Conservation (phyloP, 2,113 vertebrate species). For the Caranx melampygus region DNA sequence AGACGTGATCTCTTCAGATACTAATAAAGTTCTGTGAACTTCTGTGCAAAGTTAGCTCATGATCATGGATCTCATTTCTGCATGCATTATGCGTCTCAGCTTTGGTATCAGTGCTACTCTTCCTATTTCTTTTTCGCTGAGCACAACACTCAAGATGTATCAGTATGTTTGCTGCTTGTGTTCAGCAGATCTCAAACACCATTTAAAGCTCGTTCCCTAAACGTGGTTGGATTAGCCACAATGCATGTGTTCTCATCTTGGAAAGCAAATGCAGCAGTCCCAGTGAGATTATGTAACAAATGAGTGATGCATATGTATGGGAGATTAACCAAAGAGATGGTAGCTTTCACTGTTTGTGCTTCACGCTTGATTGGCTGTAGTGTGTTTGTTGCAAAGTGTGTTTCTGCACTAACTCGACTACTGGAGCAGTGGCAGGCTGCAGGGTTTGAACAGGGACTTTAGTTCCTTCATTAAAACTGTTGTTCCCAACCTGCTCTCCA, state of each 20-base stretch:
- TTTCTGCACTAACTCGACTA: constrained; percentile 13
- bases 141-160: background rate
- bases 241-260: constrained; percentile 46
- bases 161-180: constrained; percentile 1
- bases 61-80: constrained; percentile 15
- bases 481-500: constrained; percentile 45
- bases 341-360: constrained; percentile 40
- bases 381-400: constrained; percentile 26
- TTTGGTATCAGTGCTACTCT: background rate
- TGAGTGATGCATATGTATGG: constrained; percentile 54
- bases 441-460: constrained; percentile 33
- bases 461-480: constrained; percentile 61
- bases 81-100: background rate
- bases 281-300: constrained; percentile 62
- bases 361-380: constrained; percentile 31
- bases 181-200: background rate
- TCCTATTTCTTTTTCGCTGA: background rate
- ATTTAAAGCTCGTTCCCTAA: background rate
- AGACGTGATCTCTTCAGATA: constrained; percentile 57
- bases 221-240: constrained; percentile 22
- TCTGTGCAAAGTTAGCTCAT: constrained; percentile 16
- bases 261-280: constrained; percentile 41
- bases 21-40: constrained; percentile 25
- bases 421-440: constrained; percentile 18
- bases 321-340: constrained; percentile 40